These are phyloP conservation scores for Volucella bombylans DNA, from an alignment of 2,888 invertebrate species.

Conservation along the genomic window DNA sequence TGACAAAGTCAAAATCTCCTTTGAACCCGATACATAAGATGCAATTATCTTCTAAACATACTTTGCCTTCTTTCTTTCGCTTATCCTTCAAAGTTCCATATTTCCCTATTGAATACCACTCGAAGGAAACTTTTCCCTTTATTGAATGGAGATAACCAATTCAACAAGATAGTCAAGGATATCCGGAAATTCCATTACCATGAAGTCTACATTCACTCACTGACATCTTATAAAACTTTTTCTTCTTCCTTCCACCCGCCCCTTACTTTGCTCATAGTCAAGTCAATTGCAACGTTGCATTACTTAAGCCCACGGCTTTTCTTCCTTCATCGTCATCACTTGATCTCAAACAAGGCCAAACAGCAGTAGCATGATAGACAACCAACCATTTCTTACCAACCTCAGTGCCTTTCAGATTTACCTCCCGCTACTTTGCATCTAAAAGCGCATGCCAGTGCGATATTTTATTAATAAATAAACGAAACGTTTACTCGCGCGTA, in stretches of 20 bases:
- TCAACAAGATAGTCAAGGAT: constrained; percentile 30
- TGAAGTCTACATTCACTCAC: constrained; percentile 5
- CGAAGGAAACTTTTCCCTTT: constrained; percentile 34
- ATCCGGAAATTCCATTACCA: constrained; percentile 35
- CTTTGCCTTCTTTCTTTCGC: neutral
- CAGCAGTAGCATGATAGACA: constrained; percentile 44
- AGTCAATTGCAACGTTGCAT: neutral
- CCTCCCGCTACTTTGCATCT: neutral
- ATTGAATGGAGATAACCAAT: constrained; percentile 30
- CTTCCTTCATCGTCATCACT: constrained; percentile 42
- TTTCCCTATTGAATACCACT: constrained; percentile 34
- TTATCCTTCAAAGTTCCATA: constrained; percentile 26
- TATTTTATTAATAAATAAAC: constrained; percentile 72
- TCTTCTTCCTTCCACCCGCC: neutral
- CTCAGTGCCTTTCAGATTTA: neutral
- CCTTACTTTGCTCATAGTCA: neutral
- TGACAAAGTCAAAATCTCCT: constrained; percentile 29
- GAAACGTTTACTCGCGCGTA: constrained; percentile 71
- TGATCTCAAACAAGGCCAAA: constrained; percentile 67
- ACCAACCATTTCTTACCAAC: constrained; percentile 52
- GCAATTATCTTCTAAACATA: constrained; percentile 36
- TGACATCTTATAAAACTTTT: neutral
- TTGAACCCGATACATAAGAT: constrained; percentile 36
- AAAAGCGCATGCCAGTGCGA: constrained; percentile 45
- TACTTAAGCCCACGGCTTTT: constrained; percentile 25